Conservation (phyloP, 1,140 invertebrate genomes). For the Lordiphosa mommai region DNA sequence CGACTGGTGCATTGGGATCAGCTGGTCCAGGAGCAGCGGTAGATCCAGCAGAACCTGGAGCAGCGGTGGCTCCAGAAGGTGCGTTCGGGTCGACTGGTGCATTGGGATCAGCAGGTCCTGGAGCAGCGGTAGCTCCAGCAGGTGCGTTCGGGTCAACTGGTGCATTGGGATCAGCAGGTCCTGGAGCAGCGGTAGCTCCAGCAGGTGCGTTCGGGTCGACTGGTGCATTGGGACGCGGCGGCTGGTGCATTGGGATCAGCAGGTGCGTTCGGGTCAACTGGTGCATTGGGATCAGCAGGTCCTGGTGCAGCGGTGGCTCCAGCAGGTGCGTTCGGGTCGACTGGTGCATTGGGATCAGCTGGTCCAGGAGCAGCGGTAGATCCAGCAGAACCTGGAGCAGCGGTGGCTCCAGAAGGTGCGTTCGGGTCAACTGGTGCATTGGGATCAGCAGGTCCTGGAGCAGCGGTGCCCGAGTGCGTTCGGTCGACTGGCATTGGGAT, state of each 20-base stretch:
- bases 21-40: slow-evolving; percentile 1
- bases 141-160: slow-evolving; percentile 13
- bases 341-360: neutral
- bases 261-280: slow-evolving; percentile 11
- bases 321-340: slow-evolving; percentile 11
- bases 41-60: neutral
- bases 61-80: slow-evolving; percentile 7
- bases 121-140: neutral
- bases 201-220: slow-evolving; percentile 6
- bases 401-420: slow-evolving; percentile 3
- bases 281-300: slow-evolving; percentile 3
- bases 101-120: slow-evolving; percentile 5
- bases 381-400: slow-evolving; percentile 4
- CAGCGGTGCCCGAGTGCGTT: no score
- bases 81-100: slow-evolving; percentile 16
- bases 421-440: slow-evolving; percentile 22
- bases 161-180: slow-evolving; percentile 12
- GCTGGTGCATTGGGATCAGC: neutral
- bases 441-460: slow-evolving; percentile 5
- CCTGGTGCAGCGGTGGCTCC: slow-evolving; percentile 3
- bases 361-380: slow-evolving; percentile 5
- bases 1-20: slow-evolving; percentile 7
- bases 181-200: neutral
- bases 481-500: slow-evolving; percentile 20
- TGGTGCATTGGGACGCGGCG: slow-evolving; percentile 4